phyloP scores from a whole-genome alignment of 2,888 invertebrate genomes.

The Spilosoma lubricipeda region DNA sequence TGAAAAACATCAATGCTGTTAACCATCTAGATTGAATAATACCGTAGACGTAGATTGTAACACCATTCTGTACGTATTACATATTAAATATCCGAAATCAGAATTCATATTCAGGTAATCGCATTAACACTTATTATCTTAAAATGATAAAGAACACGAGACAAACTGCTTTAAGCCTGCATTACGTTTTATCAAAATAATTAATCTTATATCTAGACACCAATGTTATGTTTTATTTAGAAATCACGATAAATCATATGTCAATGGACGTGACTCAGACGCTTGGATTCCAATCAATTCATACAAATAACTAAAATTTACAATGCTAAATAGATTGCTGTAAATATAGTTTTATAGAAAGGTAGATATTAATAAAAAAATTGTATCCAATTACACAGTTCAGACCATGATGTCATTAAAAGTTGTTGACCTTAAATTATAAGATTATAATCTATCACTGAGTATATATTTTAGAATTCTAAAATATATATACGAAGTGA shows the following conservation, averaged over 20 bases:
- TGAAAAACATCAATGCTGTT: not conserved
- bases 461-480: not conserved
- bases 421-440: not conserved
- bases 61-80: not conserved
- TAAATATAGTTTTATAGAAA: not conserved
- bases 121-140: slow-evolving; percentile 9
- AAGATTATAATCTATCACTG: not conserved
- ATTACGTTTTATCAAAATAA: slow-evolving; percentile 1
- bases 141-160: slow-evolving; percentile 7
- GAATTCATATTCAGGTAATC: slow-evolving; percentile 29
- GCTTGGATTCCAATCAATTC: slow-evolving; percentile 11
- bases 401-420: not conserved
- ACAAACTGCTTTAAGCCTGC: slow-evolving; percentile 1
- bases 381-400: not conserved
- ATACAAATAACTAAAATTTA: not conserved
- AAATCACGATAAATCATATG: not conserved
- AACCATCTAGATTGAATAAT: not conserved
- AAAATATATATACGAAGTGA: not conserved
- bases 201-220: slow-evolving; percentile 3
- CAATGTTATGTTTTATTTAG: not conserved
- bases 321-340: not conserved
- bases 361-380: not conserved
- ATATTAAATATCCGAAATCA: slow-evolving; percentile 34
- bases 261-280: slow-evolving; percentile 7
- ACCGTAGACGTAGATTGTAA: not conserved